These are phyloP conservation scores for Xenopus borealis DNA, from an alignment of 2,113 vertebrate genomes.

Conservation along the genomic window DNA sequence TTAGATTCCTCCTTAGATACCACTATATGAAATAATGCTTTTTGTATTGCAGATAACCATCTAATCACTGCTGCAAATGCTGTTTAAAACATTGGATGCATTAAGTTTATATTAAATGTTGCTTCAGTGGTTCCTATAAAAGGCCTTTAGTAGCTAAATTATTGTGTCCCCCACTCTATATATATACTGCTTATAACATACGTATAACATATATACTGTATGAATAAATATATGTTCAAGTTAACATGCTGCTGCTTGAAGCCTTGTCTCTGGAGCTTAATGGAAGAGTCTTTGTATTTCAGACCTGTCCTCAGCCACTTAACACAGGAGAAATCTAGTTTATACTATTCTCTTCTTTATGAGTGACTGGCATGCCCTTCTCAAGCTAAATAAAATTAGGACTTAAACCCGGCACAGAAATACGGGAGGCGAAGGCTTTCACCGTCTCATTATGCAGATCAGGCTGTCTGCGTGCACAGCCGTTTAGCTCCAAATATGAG, in stretches of 20 bases:
- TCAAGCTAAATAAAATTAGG: constrained; percentile 47
- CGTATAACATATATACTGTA: not conserved
- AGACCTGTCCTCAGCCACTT: constrained; percentile 40
- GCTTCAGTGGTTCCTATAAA: too few species aligned
- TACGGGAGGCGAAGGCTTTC: constrained; percentile 33
- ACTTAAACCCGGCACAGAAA: constrained; percentile 39
- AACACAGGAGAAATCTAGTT: constrained; percentile 40
- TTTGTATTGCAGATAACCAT: too few species aligned
- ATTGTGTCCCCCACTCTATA: not conserved
- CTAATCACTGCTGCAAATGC: too few species aligned
- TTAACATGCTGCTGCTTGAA: not conserved
- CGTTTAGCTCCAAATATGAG: constrained; percentile 45
- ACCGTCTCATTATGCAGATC: constrained; percentile 44
- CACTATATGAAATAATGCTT: too few species aligned
- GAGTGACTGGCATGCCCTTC: constrained; percentile 46
- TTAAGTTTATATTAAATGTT: not conserved
- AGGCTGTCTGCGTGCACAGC: constrained; percentile 44
- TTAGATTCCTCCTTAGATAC: too few species aligned
- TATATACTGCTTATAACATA: not conserved
- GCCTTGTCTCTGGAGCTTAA: constrained; percentile 11
- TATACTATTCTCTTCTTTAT: constrained; percentile 38
- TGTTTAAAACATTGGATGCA: too few species aligned
- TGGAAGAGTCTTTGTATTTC: constrained; percentile 37
- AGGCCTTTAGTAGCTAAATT: too few species aligned
- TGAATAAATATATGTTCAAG: not conserved